Evolutionary conservation across 2,888 invertebrate genomes (phyloP).

Genomic region (Pyrrhosoma nymphula): DNA sequence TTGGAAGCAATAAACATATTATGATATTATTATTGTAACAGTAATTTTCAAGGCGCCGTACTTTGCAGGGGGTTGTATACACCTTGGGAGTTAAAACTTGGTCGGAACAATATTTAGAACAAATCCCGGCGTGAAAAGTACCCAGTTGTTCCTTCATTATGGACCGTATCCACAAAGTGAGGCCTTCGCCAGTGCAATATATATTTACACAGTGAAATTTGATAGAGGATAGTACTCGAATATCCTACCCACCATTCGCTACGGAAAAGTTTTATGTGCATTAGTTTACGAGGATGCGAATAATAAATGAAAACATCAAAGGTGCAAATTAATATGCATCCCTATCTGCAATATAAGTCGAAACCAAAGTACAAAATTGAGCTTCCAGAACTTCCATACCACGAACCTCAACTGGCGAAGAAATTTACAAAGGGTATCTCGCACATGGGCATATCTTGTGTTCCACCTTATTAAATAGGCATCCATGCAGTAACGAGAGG

Average conservation of each 20-base stretch:
- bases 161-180: too few relatives aligned
- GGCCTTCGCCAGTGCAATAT: too few relatives aligned
- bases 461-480: neutral
- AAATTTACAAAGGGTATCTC: neutral
- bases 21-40: too few relatives aligned
- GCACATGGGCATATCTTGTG: neutral
- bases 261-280: neutral
- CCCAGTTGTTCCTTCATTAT: too few relatives aligned
- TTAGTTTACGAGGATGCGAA: neutral
- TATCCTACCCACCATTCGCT: neutral
- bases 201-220: too few relatives aligned
- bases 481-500: neutral
- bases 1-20: too few relatives aligned
- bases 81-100: too few relatives aligned
- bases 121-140: too few relatives aligned
- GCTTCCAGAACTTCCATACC: neutral
- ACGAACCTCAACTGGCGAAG: neutral
- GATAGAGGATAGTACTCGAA: neutral
- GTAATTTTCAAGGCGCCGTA: too few relatives aligned
- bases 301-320: neutral
- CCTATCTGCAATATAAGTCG: neutral
- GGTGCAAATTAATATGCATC: neutral
- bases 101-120: too few relatives aligned
- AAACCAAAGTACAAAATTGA: neutral
- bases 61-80: too few relatives aligned